A percentile compares a stretch with the other conserved stretches of the same genome.
Conservation (phyloP, 2,888 invertebrate species). For the Lydus trimaculatus region DNA sequence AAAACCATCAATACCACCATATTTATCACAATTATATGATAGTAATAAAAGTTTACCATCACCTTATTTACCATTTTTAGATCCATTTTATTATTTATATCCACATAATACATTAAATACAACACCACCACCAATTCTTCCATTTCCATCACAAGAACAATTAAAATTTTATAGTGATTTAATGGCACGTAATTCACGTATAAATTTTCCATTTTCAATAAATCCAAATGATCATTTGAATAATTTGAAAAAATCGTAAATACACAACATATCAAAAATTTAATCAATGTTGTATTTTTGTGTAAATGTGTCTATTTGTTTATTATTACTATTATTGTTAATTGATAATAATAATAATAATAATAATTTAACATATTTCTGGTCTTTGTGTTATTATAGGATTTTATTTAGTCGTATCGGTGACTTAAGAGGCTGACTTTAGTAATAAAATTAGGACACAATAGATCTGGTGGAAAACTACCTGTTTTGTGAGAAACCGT, state of each 20-base stretch:
- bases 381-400: constrained; percentile 13
- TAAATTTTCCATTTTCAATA: constrained; percentile 52
- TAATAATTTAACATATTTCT: constrained; percentile 11
- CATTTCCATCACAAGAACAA: constrained; percentile 63
- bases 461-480: too few species aligned
- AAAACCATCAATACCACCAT: constrained; percentile 33
- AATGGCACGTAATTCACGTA: constrained; percentile 55
- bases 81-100: constrained; percentile 57
- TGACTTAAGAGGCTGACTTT: too few species aligned
- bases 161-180: constrained; percentile 66
- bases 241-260: constrained; percentile 45
- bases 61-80: constrained; percentile 54
- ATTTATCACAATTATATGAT: constrained; percentile 43
- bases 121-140: constrained; percentile 51
- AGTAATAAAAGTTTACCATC: constrained; percentile 50
- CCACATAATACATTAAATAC: constrained; percentile 51
- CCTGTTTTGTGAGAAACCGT: too few species aligned
- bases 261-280: constrained; percentile 20
- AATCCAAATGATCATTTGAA: constrained; percentile 50
- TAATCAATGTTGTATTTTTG: not conserved
- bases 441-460: too few species aligned
- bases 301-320: not conserved
- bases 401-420: too few species aligned
- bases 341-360: too few species aligned
- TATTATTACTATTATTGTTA: not conserved